These are phyloP conservation scores for Lepidonotus clava DNA, from an alignment of 2,888 invertebrate species.

Conservation along the genomic window DNA sequence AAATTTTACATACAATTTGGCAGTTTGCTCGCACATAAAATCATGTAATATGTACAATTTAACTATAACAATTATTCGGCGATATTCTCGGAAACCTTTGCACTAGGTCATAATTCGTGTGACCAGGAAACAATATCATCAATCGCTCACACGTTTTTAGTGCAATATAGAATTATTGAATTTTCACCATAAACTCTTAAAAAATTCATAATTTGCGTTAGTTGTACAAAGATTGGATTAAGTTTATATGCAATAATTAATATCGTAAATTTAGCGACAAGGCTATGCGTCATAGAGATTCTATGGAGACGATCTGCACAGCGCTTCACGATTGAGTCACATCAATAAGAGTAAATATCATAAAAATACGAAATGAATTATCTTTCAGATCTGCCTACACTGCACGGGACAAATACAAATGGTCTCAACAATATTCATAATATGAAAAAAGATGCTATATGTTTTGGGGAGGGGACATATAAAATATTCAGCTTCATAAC, in stretches of 20 bases:
- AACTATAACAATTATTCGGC: no score
- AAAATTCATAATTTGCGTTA: no score
- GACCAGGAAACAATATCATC: no score
- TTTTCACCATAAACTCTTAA: no score
- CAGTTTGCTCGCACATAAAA: neutral
- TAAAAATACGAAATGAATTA: neutral
- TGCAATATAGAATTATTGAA: no score
- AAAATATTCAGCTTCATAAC: neutral
- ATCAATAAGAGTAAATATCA: neutral
- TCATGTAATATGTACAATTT: neutral
- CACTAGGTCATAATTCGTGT: no score
- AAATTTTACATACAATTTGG: neutral
- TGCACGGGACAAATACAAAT: constrained; percentile 8
- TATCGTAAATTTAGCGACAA: no score
- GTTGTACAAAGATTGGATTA: no score
- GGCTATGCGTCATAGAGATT: no score
- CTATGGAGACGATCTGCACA: neutral
- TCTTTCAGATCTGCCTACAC: neutral
- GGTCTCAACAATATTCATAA: neutral
- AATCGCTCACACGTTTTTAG: no score
- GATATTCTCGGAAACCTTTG: no score
- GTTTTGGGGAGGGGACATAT: neutral
- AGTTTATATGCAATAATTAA: no score
- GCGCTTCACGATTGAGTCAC: neutral
- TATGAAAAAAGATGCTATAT: neutral